Conservation (phyloP, 1,140 invertebrate genomes). For the Diabrotica virgifera region DNA sequence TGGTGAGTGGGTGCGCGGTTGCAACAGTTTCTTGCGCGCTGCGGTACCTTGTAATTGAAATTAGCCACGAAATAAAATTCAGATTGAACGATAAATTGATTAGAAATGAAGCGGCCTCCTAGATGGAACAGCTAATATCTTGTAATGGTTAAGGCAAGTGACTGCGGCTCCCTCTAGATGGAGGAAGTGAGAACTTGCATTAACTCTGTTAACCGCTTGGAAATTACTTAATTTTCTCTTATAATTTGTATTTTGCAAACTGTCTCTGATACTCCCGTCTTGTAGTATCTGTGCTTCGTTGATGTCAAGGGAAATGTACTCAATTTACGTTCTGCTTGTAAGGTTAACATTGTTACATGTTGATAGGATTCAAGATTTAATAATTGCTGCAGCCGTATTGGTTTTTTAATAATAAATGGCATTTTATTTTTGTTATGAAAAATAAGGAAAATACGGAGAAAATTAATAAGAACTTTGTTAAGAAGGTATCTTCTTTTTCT, state of each 20-base stretch:
- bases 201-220: conserved; percentile 13
- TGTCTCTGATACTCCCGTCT: background rate
- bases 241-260: conserved; percentile 12
- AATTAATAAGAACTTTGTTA: too few species aligned
- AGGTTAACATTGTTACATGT: too few species aligned
- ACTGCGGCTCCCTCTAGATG: conserved; percentile 5
- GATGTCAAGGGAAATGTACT: too few species aligned
- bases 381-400: too few species aligned
- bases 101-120: conserved; percentile 11
- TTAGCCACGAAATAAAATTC: conserved; percentile 12
- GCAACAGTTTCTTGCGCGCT: too few species aligned
- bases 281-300: background rate
- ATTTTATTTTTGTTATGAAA: too few species aligned
- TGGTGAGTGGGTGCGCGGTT: too few species aligned
- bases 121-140: conserved; percentile 14
- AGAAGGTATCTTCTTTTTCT: too few species aligned
- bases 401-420: too few species aligned
- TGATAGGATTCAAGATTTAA: too few species aligned
- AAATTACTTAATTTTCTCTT: conserved; percentile 9
- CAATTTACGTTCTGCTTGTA: too few species aligned
- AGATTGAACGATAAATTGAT: conserved; percentile 16
- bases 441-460: too few species aligned
- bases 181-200: conserved; percentile 10
- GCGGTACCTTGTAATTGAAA: background rate
- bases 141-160: conserved; percentile 7